A percentile compares a stretch with the other conserved stretches of the same genome.
phyloP scores from a whole-genome alignment of 2,113 vertebrate species.

The Meriones unguiculatus region DNA sequence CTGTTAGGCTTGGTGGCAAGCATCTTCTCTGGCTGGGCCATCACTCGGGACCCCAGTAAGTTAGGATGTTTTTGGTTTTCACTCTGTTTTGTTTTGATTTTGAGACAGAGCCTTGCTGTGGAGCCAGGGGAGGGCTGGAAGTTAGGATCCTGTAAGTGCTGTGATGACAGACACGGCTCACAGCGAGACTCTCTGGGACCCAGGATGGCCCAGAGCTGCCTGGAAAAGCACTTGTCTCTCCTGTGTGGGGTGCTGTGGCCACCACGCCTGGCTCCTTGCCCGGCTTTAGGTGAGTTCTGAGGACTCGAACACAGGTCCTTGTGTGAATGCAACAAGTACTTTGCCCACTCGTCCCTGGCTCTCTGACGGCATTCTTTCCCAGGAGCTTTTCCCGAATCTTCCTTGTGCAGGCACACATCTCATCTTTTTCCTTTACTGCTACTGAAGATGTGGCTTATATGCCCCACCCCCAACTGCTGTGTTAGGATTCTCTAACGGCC shows the following conservation, averaged over 20 bases:
- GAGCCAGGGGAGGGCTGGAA: neutral
- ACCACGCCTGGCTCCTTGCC: neutral
- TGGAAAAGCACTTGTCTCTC: neutral
- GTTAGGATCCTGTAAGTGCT: neutral
- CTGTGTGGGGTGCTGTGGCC: neutral
- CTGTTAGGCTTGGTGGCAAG: neutral
- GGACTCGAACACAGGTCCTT: neutral
- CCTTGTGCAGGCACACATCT: accelerated
- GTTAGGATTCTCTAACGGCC: neutral
- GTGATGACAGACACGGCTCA: neutral
- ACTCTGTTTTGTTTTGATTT: neutral
- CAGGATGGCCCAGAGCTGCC: neutral
- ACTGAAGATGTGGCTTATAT: accelerated
- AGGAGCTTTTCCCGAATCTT: neutral
- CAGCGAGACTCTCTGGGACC: neutral
- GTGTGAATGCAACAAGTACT: neutral
- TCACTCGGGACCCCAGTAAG: too few relatives aligned
- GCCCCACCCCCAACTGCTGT: neutral
- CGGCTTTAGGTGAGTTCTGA: neutral
- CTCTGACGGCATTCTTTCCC: neutral
- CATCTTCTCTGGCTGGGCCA: neutral
- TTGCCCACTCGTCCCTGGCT: neutral
- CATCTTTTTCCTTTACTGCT: neutral
- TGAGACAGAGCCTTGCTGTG: neutral
- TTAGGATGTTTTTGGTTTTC: neutral